Evolutionary conservation across 2,113 vertebrate species (phyloP), one percentile per base, ranked within the genome.

Genomic region (Meles meles): DNA sequence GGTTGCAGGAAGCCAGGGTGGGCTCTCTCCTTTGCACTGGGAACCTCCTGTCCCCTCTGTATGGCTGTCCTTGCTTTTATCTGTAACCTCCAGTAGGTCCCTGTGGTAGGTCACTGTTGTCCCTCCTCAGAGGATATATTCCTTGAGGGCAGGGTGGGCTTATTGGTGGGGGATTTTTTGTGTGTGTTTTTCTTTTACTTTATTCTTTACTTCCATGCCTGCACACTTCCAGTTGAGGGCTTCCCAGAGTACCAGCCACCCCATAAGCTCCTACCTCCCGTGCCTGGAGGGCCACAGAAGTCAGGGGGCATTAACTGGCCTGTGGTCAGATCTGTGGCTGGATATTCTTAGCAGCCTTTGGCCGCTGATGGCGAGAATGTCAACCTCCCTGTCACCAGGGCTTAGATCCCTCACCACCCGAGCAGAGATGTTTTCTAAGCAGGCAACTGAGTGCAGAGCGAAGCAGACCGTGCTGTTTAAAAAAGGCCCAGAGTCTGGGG

Each of bases 331-430:
- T 76, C 96, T 95, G 81, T 44, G 80, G 95, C 96, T 94, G 90
- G 85, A 82, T 97, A 91, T 94, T 93, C 94, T 97, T 96, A 96
- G 96, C 86, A 95, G 83, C 86, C 93, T 95, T 97, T 3, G 6
- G 88, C 95, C 37, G 88, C 17, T 55, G 17, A 5, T 88, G 92
- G 83, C 11, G 5, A 92, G 80, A 74, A 96, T 94, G 92, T 77
- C 79, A 97, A 83, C 65, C 94, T 76, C 55, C 85, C 83, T 89
- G 94, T 95, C 93, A 91, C 96, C 86, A 89, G 83, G 82, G 88
- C 94, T 96, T 94, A 96, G 95, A 59, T 79, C 52, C 39, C 85
- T 96, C 81, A 55, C 81, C 1, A 1, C 96, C 87, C 69, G 83
- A 80, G 85, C 67, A 44, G 69, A 84, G 83, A 49, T 29, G 34